Conservation (phyloP, 2,113 vertebrate species). For the Gopherus evgoodei region DNA sequence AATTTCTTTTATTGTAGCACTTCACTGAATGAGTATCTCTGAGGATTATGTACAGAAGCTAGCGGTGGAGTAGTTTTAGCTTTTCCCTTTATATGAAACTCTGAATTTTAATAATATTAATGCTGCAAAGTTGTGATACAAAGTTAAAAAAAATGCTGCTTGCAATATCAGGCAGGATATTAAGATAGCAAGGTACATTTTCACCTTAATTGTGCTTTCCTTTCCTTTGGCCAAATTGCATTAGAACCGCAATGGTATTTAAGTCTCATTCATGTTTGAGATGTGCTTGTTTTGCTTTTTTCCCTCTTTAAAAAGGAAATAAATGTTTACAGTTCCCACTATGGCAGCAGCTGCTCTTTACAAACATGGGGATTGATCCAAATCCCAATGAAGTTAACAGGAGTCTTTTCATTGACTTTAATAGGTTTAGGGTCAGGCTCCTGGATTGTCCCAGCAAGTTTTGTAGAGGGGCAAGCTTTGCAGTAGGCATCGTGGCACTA, state of each 20-base stretch:
- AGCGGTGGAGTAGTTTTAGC: constrained; percentile 9
- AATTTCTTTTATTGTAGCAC: constrained; percentile 43
- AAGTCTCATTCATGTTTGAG: background rate
- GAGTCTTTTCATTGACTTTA: background rate
- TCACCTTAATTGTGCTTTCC: background rate
- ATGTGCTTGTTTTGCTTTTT: background rate
- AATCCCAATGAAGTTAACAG: background rate
- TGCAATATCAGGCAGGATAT: background rate
- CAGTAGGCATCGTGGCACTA: background rate
- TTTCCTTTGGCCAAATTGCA: background rate
- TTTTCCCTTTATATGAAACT: background rate
- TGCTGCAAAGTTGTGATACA: background rate
- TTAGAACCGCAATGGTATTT: background rate
- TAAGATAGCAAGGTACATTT: background rate
- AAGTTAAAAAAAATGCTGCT: background rate
- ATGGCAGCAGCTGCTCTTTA: constrained; percentile 8
- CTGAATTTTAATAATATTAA: constrained; percentile 39
- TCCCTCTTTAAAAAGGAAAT: background rate
- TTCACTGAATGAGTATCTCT: background rate
- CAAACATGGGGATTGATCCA: background rate
- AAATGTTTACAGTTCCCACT: background rate
- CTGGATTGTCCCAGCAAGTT: background rate
- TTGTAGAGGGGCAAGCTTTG: background rate
- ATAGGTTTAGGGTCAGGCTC: background rate
- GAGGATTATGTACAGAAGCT: constrained; percentile 12